phyloP scores from a whole-genome alignment of 2,888 invertebrate genomes.

The Ellobium chinense region DNA sequence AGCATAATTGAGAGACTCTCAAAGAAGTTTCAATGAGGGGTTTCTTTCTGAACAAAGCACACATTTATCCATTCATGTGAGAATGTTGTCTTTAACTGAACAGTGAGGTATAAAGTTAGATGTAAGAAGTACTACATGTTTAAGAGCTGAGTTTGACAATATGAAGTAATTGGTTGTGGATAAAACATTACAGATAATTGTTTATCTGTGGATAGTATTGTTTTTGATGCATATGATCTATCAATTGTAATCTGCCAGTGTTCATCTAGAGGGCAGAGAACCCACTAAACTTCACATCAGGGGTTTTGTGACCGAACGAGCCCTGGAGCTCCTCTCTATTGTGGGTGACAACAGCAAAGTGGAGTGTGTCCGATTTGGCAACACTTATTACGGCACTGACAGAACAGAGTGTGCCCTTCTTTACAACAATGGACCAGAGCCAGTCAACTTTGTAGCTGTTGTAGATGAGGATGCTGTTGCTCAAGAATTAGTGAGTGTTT shows the following conservation, averaged over 20 bases:
- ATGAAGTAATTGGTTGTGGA: too few relatives aligned
- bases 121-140: too few relatives aligned
- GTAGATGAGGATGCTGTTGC: conserved; percentile 77
- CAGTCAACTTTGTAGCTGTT: conserved; percentile 77
- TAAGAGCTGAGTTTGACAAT: not conserved
- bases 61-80: too few relatives aligned
- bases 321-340: conserved; percentile 72
- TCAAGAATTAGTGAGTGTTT: conserved; percentile 75
- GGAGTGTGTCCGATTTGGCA: conserved; percentile 75
- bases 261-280: conserved; percentile 72
- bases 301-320: conserved; percentile 74
- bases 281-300: conserved; percentile 61
- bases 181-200: too few relatives aligned
- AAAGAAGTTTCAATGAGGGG: too few relatives aligned
- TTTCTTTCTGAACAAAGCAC: too few relatives aligned
- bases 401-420: conserved; percentile 74
- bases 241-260: conserved; percentile 64
- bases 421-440: conserved; percentile 77
- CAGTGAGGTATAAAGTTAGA: too few relatives aligned
- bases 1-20: too few relatives aligned
- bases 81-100: too few relatives aligned
- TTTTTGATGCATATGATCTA: too few relatives aligned
- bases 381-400: conserved; percentile 78
- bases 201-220: too few relatives aligned
- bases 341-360: conserved; percentile 63